A percentile compares a stretch with the other conserved stretches of the same genome.
Evolutionary conservation across 2,797 vertebrate genomes (phyloP).

Genomic region (Neoniphon sammara): DNA sequence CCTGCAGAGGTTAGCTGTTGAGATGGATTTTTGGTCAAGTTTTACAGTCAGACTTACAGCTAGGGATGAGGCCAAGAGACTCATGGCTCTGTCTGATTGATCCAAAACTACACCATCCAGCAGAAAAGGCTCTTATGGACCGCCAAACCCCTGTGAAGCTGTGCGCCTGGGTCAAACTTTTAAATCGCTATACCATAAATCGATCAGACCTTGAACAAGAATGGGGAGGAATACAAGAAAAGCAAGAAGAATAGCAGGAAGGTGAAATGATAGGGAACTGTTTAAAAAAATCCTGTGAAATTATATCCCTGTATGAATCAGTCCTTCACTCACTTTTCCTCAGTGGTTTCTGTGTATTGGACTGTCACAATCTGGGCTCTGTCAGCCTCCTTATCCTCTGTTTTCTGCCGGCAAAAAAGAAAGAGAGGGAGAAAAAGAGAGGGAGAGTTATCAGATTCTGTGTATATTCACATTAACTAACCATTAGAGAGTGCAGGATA

Average conservation of each 20-base stretch:
- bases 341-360: conserved; percentile 86
- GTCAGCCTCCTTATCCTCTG: conserved; percentile 79
- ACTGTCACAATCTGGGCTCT: conserved; percentile 88
- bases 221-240: not conserved
- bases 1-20: conserved; percentile 13
- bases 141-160: conserved; percentile 1
- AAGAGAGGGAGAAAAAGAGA: not conserved
- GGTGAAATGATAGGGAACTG: not conserved
- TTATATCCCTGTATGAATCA: not conserved
- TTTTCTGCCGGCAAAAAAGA: conserved; percentile 78
- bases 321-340: conserved; percentile 85
- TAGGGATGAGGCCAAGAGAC: conserved; percentile 45
- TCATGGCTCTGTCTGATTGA: conserved; percentile 45
- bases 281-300: not conserved
- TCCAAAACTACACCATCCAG: conserved; percentile 22
- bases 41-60: conserved; percentile 25
- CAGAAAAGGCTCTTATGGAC: conserved; percentile 16
- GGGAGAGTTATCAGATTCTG: conserved; percentile 3
- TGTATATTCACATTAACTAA: conserved; percentile 24
- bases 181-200: conserved; percentile 41
- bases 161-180: conserved; percentile 11
- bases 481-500: not conserved
- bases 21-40: conserved; percentile 19
- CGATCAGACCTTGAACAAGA: not conserved
- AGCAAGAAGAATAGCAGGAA: conserved; percentile 13